A percentile compares a stretch with the other conserved stretches of the same genome.
Evolutionary conservation across 1,140 invertebrate genomes (phyloP).

Genomic region (Diplogasteroides magnus): DNA sequence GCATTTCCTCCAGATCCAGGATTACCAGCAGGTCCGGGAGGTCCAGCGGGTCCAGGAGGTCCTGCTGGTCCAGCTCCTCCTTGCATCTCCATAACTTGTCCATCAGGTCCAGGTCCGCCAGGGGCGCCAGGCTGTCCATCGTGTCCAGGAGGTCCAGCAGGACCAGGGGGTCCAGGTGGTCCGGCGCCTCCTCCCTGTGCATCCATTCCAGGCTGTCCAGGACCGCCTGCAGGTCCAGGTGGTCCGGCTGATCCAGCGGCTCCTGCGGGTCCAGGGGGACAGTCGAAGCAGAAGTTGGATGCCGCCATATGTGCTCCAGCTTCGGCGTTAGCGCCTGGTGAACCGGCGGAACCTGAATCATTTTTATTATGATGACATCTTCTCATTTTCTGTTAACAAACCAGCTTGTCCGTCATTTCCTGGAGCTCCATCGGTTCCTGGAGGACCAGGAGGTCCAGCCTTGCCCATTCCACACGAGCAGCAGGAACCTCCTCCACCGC

Average conservation of each 20-base stretch:
- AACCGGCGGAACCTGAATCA: slow-evolving; percentile 9
- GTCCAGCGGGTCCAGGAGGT: slow-evolving; percentile 3
- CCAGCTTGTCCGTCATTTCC: too few species aligned
- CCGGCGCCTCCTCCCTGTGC: slow-evolving; percentile 11
- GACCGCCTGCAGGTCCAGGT: not conserved
- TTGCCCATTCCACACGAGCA: not conserved
- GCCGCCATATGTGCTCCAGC: not conserved
- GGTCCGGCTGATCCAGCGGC: slow-evolving; percentile 1
- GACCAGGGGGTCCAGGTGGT: slow-evolving; percentile 14
- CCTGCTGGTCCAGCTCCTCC: not conserved
- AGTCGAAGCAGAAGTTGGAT: slow-evolving; percentile 5
- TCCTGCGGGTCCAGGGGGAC: slow-evolving; percentile 18
- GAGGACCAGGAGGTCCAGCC: too few species aligned
- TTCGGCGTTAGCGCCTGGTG: not conserved
- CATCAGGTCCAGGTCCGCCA: slow-evolving; percentile 15
- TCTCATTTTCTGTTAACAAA: too few species aligned
- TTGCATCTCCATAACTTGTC: not conserved
- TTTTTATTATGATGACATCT: too few species aligned
- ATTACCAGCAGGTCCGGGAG: slow-evolving; percentile 5
- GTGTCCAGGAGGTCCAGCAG: slow-evolving; percentile 20
- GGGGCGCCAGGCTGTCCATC: slow-evolving; percentile 11
- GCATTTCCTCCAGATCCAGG: not conserved
- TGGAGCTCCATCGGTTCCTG: too few species aligned
- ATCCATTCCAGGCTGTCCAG: not conserved
- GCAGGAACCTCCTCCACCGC: too few species aligned